phyloP scores from a whole-genome alignment of 2,797 vertebrate species.

The Gila robusta region DNA sequence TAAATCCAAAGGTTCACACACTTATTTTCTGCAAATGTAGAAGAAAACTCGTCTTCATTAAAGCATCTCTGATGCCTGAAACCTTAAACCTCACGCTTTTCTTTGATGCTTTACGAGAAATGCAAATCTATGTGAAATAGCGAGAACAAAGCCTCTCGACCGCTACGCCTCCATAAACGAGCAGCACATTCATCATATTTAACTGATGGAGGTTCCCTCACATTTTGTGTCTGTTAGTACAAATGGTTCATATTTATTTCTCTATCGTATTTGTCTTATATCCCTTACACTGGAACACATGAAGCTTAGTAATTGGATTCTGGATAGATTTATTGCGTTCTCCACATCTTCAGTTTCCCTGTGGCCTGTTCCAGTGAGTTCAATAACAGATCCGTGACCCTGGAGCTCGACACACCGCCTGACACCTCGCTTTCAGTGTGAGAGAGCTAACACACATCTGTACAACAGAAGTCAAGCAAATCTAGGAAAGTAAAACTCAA shows the following conservation, averaged over 20 bases:
- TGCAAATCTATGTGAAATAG: neutral
- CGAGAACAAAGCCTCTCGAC: neutral
- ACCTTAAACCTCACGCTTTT: neutral
- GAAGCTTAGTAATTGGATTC: constrained; percentile 65
- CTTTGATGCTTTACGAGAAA: constrained; percentile 5
- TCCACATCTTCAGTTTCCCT: constrained; percentile 56
- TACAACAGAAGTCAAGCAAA: too few relatives aligned
- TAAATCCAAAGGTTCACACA: neutral
- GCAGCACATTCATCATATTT: neutral
- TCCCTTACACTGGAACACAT: constrained; percentile 4
- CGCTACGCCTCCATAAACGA: neutral
- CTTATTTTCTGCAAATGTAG: neutral
- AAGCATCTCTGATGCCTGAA: neutral
- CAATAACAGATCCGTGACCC: constrained; percentile 71
- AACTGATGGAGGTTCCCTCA: neutral
- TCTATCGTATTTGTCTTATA: constrained; percentile 24
- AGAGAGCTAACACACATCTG: too few relatives aligned
- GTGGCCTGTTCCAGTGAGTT: constrained; percentile 64
- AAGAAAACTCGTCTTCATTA: neutral
- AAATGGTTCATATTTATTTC: neutral
- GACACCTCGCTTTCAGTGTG: neutral
- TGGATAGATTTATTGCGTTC: constrained; percentile 63
- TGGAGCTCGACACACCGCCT: neutral
- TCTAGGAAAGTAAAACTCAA: too few relatives aligned
- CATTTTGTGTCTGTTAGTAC: neutral